These are phyloP conservation scores for Leucoptera coffeella DNA, from an alignment of 2,888 invertebrate species.

Conservation along the genomic window DNA sequence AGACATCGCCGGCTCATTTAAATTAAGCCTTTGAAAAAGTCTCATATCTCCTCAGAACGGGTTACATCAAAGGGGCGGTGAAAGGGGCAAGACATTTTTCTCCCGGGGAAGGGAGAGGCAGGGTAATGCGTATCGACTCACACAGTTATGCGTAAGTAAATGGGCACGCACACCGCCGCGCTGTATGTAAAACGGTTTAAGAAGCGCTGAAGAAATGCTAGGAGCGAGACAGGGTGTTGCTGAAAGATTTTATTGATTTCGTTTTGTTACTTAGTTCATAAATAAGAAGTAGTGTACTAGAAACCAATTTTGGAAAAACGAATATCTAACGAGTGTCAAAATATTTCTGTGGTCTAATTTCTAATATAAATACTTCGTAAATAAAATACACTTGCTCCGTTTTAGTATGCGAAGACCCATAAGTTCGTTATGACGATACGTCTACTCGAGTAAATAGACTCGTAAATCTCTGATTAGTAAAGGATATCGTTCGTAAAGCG, in stretches of 20 bases:
- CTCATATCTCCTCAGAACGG: slow-evolving; percentile 51
- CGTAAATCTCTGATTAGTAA: too few relatives aligned
- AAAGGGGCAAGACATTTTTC: slow-evolving; percentile 26
- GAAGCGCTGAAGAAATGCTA: slow-evolving; percentile 53
- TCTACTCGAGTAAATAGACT: too few relatives aligned
- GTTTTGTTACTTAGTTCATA: too few relatives aligned
- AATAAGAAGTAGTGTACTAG: too few relatives aligned
- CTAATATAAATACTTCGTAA: too few relatives aligned
- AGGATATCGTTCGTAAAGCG: too few relatives aligned
- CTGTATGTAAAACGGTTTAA: slow-evolving; percentile 54
- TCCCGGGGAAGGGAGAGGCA: slow-evolving; percentile 15
- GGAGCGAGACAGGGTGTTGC: slow-evolving; percentile 37
- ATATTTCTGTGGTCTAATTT: too few relatives aligned
- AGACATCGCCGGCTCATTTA: slow-evolving; percentile 45
- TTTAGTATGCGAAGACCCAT: too few relatives aligned
- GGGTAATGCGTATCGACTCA: slow-evolving; percentile 47
- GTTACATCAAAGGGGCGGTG: slow-evolving; percentile 36
- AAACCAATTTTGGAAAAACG: too few relatives aligned
- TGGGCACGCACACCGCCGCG: slow-evolving; percentile 33
- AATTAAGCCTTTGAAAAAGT: slow-evolving; percentile 53
- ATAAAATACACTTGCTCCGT: too few relatives aligned
- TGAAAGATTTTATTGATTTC: not conserved
- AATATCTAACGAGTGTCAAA: too few relatives aligned
- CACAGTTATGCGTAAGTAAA: slow-evolving; percentile 46
- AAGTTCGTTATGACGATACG: too few relatives aligned